A percentile compares a stretch with the other conserved stretches of the same genome.
phyloP scores from a whole-genome alignment of 2,113 vertebrate genomes.

The Sterrhoptilus dennistouni region DNA sequence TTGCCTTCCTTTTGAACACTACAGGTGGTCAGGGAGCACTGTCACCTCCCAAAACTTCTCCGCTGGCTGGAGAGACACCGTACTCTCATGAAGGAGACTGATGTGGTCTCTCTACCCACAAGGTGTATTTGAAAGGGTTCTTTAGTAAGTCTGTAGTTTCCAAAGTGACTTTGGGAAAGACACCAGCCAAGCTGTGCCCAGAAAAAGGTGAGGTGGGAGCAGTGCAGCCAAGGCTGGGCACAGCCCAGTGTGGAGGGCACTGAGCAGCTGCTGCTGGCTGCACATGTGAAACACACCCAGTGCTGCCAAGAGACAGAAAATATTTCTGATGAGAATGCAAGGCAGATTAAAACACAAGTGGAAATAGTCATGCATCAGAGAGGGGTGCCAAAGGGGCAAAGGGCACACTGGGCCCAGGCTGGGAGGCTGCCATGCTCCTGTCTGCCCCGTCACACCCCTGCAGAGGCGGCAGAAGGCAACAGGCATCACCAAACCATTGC shows the following conservation, averaged over 20 bases:
- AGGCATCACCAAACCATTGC: neutral
- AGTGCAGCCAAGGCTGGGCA: neutral
- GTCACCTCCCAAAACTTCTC: neutral
- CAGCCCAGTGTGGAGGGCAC: neutral
- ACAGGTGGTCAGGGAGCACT: accelerated
- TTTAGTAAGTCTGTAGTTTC: neutral
- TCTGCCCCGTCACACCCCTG: accelerated
- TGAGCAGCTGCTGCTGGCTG: neutral
- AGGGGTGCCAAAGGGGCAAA: accelerated
- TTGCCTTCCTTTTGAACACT: neutral
- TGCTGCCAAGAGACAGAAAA: neutral
- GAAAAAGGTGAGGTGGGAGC: neutral
- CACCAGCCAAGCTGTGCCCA: neutral
- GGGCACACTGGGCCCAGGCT: neutral
- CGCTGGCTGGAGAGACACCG: accelerated
- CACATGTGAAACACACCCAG: accelerated
- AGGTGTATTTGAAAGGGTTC: neutral
- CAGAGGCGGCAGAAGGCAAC: neutral
- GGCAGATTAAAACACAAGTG: neutral
- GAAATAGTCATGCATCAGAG: accelerated
- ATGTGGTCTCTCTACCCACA: neutral
- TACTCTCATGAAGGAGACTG: neutral
- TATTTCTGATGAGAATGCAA: neutral
- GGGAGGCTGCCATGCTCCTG: neutral
- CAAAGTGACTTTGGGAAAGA: neutral